Conservation (phyloP, 2,797 vertebrate species). For the Hipposideros larvatus region DNA sequence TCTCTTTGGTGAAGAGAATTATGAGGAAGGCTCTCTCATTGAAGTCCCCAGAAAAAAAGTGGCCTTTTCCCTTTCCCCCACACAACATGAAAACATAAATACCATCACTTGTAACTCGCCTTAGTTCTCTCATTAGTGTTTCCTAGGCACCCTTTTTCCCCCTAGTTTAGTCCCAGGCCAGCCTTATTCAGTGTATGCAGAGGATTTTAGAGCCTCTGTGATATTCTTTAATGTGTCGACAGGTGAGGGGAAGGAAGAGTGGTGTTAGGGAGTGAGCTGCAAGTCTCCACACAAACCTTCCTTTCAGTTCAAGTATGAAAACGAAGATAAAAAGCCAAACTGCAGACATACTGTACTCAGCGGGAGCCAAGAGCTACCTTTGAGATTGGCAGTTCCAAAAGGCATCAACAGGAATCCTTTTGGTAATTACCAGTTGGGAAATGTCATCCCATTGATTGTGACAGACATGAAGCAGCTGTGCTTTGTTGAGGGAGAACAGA, state of each 20-base stretch:
- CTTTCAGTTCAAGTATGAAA: constrained; percentile 83
- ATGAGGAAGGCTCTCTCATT: neutral
- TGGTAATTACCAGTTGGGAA: constrained; percentile 87
- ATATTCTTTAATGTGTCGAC: constrained; percentile 66
- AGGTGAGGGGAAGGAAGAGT: constrained; percentile 46
- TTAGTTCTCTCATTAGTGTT: neutral
- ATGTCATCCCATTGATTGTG: constrained; percentile 86
- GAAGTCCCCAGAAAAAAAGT: neutral
- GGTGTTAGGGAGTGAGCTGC: constrained; percentile 66
- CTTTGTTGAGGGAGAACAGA: constrained; percentile 79
- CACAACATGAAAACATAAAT: neutral
- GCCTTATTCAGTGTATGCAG: constrained; percentile 50
- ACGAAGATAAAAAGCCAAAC: constrained; percentile 86
- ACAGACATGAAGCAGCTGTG: constrained; percentile 87
- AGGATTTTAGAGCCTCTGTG: constrained; percentile 72
- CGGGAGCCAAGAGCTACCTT: constrained; percentile 85
- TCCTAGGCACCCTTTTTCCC: constrained; percentile 3
- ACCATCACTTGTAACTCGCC: constrained; percentile 14
- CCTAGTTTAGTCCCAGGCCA: neutral
- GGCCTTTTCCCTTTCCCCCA: neutral
- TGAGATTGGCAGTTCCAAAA: constrained; percentile 87
- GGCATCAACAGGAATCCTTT: constrained; percentile 85
- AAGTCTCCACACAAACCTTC: constrained; percentile 85
- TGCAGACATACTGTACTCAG: constrained; percentile 80
- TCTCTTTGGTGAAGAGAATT: constrained; percentile 19